Percentiles rank a stretch among this genome's conserved stretches.
Evolutionary conservation across 2,888 invertebrate species (phyloP).

Genomic region (Orthonevra nobilis): DNA sequence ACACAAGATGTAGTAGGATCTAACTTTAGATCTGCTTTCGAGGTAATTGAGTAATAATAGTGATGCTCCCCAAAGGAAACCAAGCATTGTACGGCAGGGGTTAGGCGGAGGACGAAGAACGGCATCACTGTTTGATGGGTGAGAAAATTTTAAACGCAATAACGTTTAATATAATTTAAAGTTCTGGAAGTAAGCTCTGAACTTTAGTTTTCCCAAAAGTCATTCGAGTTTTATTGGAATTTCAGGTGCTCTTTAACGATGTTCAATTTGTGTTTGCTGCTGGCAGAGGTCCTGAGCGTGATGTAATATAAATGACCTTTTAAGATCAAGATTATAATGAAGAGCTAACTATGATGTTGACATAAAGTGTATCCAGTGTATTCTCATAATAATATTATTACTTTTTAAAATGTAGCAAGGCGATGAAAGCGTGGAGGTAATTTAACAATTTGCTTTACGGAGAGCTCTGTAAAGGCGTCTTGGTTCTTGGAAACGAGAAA

Average conservation of each 20-base stretch:
- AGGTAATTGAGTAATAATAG: constrained; percentile 71
- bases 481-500: not conserved
- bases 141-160: constrained; percentile 61
- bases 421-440: not conserved
- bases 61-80: constrained; percentile 15
- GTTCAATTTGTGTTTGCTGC: not conserved
- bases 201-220: constrained; percentile 19
- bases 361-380: constrained; percentile 40
- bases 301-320: constrained; percentile 38
- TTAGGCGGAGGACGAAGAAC: not conserved
- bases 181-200: constrained; percentile 52
- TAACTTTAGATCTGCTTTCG: constrained; percentile 69
- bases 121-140: constrained; percentile 40
- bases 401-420: not conserved
- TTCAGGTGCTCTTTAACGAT: constrained; percentile 54
- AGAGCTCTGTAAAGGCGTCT: constrained; percentile 7
- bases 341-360: constrained; percentile 5
- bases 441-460: constrained; percentile 17
- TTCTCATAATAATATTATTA: constrained; percentile 49
- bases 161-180: constrained; percentile 69
- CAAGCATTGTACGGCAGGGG: not conserved
- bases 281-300: constrained; percentile 41
- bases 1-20: constrained; percentile 54
- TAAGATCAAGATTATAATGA: not conserved
- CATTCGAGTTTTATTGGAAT: constrained; percentile 41